Evolutionary conservation across 1,140 invertebrate genomes (phyloP).

Genomic region (Anoplolepis gracilipes): DNA sequence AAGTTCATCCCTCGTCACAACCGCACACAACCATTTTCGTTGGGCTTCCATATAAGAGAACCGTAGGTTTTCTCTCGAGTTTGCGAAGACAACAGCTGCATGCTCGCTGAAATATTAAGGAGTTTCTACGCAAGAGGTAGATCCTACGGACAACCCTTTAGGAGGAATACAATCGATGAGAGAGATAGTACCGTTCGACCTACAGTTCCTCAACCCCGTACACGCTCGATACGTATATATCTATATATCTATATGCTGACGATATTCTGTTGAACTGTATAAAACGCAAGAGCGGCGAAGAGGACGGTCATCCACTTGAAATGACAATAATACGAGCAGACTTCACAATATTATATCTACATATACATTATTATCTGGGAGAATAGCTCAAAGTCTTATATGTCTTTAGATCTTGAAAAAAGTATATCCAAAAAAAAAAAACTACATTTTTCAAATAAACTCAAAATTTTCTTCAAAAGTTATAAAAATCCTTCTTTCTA

Average conservation of each 20-base stretch:
- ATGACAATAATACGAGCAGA: conserved; percentile 33
- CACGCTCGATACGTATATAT: conserved; percentile 19
- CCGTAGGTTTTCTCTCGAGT: conserved; percentile 70
- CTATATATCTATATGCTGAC: too few relatives aligned
- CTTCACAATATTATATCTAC: background rate
- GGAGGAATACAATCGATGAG: conserved; percentile 64
- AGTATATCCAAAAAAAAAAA: background rate
- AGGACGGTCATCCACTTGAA: conserved; percentile 2
- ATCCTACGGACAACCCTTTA: conserved; percentile 64
- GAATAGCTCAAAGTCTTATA: background rate
- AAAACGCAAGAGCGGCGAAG: background rate
- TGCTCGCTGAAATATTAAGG: conserved; percentile 73
- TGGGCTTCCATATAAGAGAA: conserved; percentile 26
- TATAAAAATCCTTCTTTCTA: too few relatives aligned
- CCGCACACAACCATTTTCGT: conserved; percentile 17
- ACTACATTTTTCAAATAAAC: background rate
- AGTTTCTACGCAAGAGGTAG: conserved; percentile 57
- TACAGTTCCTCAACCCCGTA: conserved; percentile 29
- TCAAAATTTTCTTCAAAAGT: background rate
- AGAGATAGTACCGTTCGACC: conserved; percentile 16
- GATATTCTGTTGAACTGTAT: conserved; percentile 28
- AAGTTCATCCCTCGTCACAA: background rate
- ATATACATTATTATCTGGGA: background rate
- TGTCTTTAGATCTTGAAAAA: background rate
- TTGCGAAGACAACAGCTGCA: conserved; percentile 78